Conservation (phyloP, 2,888 invertebrate species). For the Conomelus anceps region DNA sequence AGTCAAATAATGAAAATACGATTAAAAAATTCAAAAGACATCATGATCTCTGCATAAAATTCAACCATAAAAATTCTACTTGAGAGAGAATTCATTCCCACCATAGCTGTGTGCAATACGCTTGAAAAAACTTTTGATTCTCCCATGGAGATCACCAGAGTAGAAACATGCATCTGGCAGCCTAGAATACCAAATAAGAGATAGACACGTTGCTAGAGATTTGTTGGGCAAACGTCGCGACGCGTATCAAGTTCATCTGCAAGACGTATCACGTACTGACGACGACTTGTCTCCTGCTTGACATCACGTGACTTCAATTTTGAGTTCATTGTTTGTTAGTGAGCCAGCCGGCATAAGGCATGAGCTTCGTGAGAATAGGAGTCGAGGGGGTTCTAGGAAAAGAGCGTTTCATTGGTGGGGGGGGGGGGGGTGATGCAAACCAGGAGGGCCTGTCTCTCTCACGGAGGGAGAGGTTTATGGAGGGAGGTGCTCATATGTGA, state of each 20-base stretch:
- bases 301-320: background rate
- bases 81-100: too few relatives aligned
- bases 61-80: too few relatives aligned
- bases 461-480: too few relatives aligned
- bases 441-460: too few relatives aligned
- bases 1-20: too few relatives aligned
- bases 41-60: too few relatives aligned
- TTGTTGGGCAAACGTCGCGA: background rate
- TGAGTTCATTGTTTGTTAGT: background rate
- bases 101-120: too few relatives aligned
- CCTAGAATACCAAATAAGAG: background rate
- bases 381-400: background rate
- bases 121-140: background rate
- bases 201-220: background rate
- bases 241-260: background rate
- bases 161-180: background rate
- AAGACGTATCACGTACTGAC: background rate
- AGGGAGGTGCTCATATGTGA: too few relatives aligned
- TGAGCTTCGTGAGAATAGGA: background rate
- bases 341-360: too few relatives aligned
- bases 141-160: background rate
- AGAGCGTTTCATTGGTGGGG: too few relatives aligned
- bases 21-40: too few relatives aligned
- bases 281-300: background rate
- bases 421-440: too few relatives aligned